Base-by-base conservation (phyloP, 2,888 invertebrate species). In the Amblyteles armatorius region DNA sequence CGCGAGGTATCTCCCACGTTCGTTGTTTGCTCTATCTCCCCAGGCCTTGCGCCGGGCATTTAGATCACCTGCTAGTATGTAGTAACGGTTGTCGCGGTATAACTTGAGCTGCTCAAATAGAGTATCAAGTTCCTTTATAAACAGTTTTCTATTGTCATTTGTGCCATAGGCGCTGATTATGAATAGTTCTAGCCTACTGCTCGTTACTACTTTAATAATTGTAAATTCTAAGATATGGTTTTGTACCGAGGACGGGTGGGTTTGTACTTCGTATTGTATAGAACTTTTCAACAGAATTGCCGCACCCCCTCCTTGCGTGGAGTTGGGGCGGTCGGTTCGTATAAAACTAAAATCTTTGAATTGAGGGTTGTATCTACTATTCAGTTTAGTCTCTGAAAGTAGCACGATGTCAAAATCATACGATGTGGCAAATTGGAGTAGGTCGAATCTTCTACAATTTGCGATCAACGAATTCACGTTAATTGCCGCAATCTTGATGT, bases 211-310 rank as follows among this genome's bases (percentile, higher is more conserved):
- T 73, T 80, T 80, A 26, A 80, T 80, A 1, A 80, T 73, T 26
- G 80, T 65, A 13, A 50, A 73, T 65, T 80, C 80, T 22, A 73
- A 13, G 2, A 73, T 80, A 11, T 63, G 26, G n/a, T 80, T 80
- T 9, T 50, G n/a, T 3, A 5, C 3, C 13, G 80, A 80, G 5
- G 57, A 29, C 9, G 80, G 73, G 16, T 73, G 48, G 6, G 36
- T 19, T 9, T 63, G 19, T 13, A 16, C 3, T 13, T 40, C n/a
- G 19, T 33, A 63, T 5, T 76, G 16, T 11, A 81, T 40, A 9
- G 48, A 44, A 0, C 50, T 80, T 16, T 72, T 72, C 1, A 73
- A 16, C 2, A 63, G 7, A 3, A 80, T 80, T 2, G 80, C 72
- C 1, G 80, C 73, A 13, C 80, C 72, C 7, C 80, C 73, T n/a